Evolutionary conservation across 2,113 vertebrate genomes (phyloP), one percentile per base, ranked within the genome.

Genomic region (Paracanthobrama guichenoti): DNA sequence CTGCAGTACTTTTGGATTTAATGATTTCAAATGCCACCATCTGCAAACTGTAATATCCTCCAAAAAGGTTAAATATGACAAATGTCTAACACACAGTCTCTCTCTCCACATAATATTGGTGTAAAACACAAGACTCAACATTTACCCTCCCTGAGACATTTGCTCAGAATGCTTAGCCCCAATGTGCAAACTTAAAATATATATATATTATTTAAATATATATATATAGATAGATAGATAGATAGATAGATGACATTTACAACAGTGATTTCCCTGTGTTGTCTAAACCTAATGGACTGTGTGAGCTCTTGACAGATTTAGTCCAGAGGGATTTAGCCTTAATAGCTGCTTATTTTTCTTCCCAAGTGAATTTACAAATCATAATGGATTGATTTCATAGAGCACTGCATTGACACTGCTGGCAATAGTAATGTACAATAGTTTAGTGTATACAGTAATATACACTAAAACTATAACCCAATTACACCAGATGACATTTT

Each of bases 11-110:
- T 62, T 35, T 64, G 62, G 31, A 82, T 42, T 57, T 71, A 71
- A 81, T 81, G 59, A 81, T 55, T 81, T n/a, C 18, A 82, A 82
- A 82, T 82, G 79, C 31, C 79, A 82, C 66, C 66, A 82, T 82
- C 64, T 71, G 79, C 79, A 82, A 69, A 71, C 66, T 69, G 20
- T 57, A 53, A 67, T 69, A 71, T 39, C 64, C 28, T 57, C 28
- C 31, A 82, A 57, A 69, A 82, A 82, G 79, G 66, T 82, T 82
- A 82, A 71, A 57, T 71, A 57, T 82, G 66, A 42, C 48, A 71
- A 53, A 81, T 11, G 11, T 71, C 64, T 53, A n/a, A 71, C 46
- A 42, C 20, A 42, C 2, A 39, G 50, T 57, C 75, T 10, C 48
- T 39, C 66, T 69, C 48, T 28, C 22, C 46, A 57, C 18, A 81